phyloP scores from a whole-genome alignment of 2,888 invertebrate genomes.

The Chironomus tentans region DNA sequence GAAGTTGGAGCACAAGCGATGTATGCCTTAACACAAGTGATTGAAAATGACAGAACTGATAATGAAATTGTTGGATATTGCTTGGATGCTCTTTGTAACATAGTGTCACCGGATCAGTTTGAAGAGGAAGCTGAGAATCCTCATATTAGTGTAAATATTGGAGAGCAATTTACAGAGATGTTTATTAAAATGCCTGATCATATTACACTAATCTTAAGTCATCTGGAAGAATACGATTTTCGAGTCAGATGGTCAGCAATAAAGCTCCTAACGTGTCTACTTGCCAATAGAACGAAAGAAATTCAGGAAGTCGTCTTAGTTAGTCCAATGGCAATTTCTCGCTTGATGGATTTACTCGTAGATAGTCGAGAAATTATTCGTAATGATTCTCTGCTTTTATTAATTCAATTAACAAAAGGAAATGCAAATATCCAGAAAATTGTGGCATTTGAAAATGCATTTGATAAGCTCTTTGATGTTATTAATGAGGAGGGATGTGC shows the following conservation, averaged over 20 bases:
- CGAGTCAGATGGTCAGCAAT: slow-evolving; percentile 85
- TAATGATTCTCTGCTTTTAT: slow-evolving; percentile 84
- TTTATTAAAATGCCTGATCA: slow-evolving; percentile 85
- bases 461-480: slow-evolving; percentile 89
- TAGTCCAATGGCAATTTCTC: slow-evolving; percentile 95
- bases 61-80: slow-evolving; percentile 87
- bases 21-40: slow-evolving; percentile 66
- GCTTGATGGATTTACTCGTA: slow-evolving; percentile 89
- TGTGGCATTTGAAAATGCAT: slow-evolving; percentile 98
- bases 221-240: slow-evolving; percentile 92
- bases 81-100: slow-evolving; percentile 83
- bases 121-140: slow-evolving; percentile 71
- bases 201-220: slow-evolving; percentile 67
- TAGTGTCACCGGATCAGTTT: slow-evolving; percentile 71
- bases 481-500: slow-evolving; percentile 84
- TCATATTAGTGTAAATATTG: slow-evolving; percentile 59
- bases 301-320: slow-evolving; percentile 80
- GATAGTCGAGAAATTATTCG: slow-evolving; percentile 92
- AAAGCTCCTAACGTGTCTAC: slow-evolving; percentile 75
- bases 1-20: slow-evolving; percentile 94
- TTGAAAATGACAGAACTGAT: slow-evolving; percentile 83
- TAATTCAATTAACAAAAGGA: slow-evolving; percentile 56
- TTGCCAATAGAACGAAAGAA: slow-evolving; percentile 76
- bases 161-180: slow-evolving; percentile 94
- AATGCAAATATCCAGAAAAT: slow-evolving; percentile 98